phyloP scores from a whole-genome alignment of 2,797 vertebrate genomes.

The Loris lydekkerianus region DNA sequence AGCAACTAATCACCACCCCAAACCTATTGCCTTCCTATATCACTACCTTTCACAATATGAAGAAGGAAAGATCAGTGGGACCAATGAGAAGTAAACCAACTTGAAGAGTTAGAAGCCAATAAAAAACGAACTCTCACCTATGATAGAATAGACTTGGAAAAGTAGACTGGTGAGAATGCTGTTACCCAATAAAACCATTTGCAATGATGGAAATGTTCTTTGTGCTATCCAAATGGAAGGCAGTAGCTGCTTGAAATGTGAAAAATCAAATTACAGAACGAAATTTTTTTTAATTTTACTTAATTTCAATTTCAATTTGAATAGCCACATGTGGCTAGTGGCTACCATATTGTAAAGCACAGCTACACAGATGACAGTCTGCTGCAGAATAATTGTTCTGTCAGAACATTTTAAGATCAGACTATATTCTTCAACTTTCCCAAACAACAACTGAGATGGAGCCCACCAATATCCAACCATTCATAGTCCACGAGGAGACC shows the following conservation, averaged over 20 bases:
- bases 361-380: background rate
- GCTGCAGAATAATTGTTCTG: background rate
- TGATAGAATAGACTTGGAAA: background rate
- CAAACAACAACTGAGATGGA: background rate
- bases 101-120: background rate
- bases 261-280: background rate
- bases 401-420: background rate
- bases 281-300: slow-evolving; percentile 25
- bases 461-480: background rate
- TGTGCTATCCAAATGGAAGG: background rate
- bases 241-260: background rate
- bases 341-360: slow-evolving; percentile 5
- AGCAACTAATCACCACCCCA: slow-evolving; percentile 18
- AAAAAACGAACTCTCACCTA: background rate
- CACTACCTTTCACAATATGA: background rate
- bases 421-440: background rate
- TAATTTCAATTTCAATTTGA: slow-evolving; percentile 57
- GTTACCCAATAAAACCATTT: background rate
- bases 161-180: background rate
- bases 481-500: background rate
- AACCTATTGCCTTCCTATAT: background rate
- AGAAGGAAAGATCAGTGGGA: background rate
- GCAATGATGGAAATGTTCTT: background rate
- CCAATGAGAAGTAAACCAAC: background rate
- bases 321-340: background rate